phyloP scores from a whole-genome alignment of 2,888 invertebrate genomes.

The Dynastes hyllus region DNA sequence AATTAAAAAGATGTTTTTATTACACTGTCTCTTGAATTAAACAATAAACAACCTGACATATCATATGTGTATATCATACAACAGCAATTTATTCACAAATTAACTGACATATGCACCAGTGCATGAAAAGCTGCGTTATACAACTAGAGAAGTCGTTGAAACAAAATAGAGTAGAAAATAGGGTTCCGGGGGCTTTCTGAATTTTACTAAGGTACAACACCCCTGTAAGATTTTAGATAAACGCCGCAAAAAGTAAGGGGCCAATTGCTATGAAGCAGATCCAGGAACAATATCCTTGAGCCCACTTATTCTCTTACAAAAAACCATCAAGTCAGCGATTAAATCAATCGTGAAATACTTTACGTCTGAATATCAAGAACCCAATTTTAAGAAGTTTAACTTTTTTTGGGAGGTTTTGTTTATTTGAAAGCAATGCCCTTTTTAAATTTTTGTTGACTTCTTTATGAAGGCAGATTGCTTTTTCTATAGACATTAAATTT shows the following conservation, averaged over 20 bases:
- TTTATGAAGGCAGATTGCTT: not conserved
- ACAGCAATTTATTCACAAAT: no score
- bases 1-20: no score
- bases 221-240: constrained; percentile 49
- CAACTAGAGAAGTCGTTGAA: not conserved
- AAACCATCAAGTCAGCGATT: constrained; percentile 35
- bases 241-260: no score
- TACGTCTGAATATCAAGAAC: constrained; percentile 32
- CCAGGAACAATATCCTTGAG: constrained; percentile 21
- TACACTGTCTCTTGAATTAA: no score
- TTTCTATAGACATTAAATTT: constrained; percentile 1
- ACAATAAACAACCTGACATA: no score
- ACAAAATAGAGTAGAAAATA: constrained; percentile 33
- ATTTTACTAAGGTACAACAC: constrained; percentile 49
- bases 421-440: constrained; percentile 22
- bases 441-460: constrained; percentile 27
- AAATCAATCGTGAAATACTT: constrained; percentile 37
- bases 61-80: no score
- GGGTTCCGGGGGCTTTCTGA: constrained; percentile 30
- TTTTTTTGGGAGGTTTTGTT: constrained; percentile 42
- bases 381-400: constrained; percentile 38
- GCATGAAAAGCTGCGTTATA: constrained; percentile 2
- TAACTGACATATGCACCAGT: constrained; percentile 14
- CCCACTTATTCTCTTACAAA: constrained; percentile 15
- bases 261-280: constrained; percentile 39